Base-by-base conservation (phyloP, 2,888 invertebrate species). In the Hydroisotoma schaefferi region DNA sequence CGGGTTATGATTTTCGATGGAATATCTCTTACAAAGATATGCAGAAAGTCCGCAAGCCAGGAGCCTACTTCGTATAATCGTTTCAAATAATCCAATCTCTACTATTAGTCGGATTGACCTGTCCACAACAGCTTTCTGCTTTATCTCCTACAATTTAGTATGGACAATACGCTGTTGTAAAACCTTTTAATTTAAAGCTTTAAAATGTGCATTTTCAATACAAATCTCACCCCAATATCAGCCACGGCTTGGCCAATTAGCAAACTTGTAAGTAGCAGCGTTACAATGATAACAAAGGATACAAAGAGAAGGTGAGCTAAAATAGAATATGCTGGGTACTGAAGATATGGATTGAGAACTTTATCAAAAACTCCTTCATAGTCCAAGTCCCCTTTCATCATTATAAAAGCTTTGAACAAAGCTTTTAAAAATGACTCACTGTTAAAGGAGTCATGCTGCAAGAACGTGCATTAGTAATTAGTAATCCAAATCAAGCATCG, bases 361-460 rank as follows among this genome's bases (percentile, higher is more conserved):
- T 38, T 55, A n/a, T 58, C 33, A 37, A 60, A 52, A 18, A 51
- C 33, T 27, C 57, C 56, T 52, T 58, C 57, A 27, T 60, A 67
- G 33, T 67, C 64, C 5, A 59, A 27, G 15, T 67, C 67, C 15
- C 67, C 67, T 28, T 56, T 58, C 67, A 67, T 67, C 59, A 67
- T 62, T 5, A 67, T 44, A 20, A 67, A 54, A 1, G 59, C 58
- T 64, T 67, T 67, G 28, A 64, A 55, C 12, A 65, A 15, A 6
- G 62, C 53, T 10, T 48, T 25, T 1, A 58, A 59, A 18, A 67
- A 61, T 6, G 57, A 55, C 25, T 49, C 43, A 38, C 59, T 40
- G 23, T 53, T 26, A 23, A 40, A 53, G 23, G 12, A 6, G 4
- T 23, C 18, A 12, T 40, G 29, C 40, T 53, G 18, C 12, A 20